Evolutionary conservation across 2,888 invertebrate species (phyloP).

Genomic region (Rhingia campestris): DNA sequence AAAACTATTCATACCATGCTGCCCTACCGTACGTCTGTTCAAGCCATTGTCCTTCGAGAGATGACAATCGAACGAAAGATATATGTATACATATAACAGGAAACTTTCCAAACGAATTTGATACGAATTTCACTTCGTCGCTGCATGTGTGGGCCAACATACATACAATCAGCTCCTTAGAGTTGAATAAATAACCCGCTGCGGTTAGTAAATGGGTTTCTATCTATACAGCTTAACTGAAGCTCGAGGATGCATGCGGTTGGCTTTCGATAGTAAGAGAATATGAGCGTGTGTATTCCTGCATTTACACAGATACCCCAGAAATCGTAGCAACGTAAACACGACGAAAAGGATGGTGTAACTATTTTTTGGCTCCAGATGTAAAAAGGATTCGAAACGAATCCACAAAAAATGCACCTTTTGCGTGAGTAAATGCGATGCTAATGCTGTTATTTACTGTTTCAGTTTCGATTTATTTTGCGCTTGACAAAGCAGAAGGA

Average conservation of each 20-base stretch:
- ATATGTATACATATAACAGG: neutral
- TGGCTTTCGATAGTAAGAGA: conserved; percentile 1
- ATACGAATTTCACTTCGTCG: neutral
- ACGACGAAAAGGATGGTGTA: neutral
- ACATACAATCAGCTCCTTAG: neutral
- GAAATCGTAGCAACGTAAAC: neutral
- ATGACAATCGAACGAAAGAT: conserved; percentile 1
- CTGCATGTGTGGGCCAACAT: neutral
- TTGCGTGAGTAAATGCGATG: conserved; percentile 1
- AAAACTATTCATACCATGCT: neutral
- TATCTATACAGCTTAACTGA: conserved; percentile 19
- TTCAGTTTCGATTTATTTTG: conserved; percentile 10
- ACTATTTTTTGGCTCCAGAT: neutral
- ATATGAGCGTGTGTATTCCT: neutral
- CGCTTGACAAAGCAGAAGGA: conserved; percentile 21
- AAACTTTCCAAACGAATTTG: conserved; percentile 18
- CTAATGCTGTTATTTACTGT: neutral
- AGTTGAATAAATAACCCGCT: conserved; percentile 24
- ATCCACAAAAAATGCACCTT: neutral
- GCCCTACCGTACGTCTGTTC: neutral
- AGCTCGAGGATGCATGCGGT: conserved; percentile 11
- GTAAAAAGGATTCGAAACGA: neutral
- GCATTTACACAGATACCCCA: neutral
- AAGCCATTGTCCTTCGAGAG: neutral
- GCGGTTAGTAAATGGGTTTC: conserved; percentile 21